A percentile compares a stretch with the other conserved stretches of the same genome.
phyloP scores from a whole-genome alignment of 1,140 invertebrate species.

The Aphaenogaster ashmeadi region DNA sequence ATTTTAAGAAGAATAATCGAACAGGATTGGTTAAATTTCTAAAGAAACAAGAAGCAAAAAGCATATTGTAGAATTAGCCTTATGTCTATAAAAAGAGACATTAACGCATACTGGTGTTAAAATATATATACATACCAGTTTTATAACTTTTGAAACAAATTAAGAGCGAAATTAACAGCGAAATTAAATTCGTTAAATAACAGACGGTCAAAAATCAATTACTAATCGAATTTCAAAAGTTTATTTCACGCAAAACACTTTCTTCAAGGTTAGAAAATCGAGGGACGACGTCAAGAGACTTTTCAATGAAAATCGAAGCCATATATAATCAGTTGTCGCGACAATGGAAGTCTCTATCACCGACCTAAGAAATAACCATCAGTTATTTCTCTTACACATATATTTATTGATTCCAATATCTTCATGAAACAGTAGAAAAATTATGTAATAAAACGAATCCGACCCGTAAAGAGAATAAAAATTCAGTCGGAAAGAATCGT shows the following conservation, averaged over 20 bases:
- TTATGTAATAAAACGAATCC: constrained; percentile 70
- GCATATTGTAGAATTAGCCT: no score
- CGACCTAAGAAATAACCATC: no score
- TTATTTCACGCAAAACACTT: background rate
- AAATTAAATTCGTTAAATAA: background rate
- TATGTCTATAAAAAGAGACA: constrained; percentile 19
- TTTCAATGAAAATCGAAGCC: background rate
- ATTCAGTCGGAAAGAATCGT: background rate
- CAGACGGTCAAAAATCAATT: background rate
- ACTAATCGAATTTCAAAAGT: constrained; percentile 50
- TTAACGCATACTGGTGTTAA: background rate
- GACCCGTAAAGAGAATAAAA: background rate
- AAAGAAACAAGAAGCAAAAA: no score
- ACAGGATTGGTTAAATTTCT: no score
- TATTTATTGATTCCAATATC: constrained; percentile 39
- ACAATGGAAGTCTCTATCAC: background rate
- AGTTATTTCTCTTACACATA: constrained; percentile 18
- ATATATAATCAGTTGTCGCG: background rate
- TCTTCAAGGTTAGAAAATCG: constrained; percentile 47
- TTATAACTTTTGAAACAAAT: background rate
- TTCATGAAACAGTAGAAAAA: constrained; percentile 72
- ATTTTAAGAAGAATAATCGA: no score
- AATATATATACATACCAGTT: background rate
- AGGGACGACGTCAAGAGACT: background rate
- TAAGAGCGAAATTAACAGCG: background rate